Evolutionary conservation across 2,113 vertebrate genomes (phyloP), one percentile per base, ranked within the genome.

Genomic region (Mola mola): DNA sequence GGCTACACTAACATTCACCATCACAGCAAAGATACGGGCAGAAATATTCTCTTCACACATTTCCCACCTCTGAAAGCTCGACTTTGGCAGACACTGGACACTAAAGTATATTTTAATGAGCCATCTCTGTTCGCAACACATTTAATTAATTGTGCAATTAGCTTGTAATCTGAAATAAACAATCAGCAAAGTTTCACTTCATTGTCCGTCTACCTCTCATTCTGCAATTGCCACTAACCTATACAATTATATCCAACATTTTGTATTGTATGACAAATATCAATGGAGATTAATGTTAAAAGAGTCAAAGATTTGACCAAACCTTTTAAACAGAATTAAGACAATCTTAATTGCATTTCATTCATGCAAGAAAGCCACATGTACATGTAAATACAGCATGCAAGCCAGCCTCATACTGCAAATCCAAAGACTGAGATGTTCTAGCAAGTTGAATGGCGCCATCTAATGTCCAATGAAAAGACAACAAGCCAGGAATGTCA

Each of bases 391-490:
- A 20, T 29, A 66, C 26, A 62, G 5, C 61, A 60, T 49, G 67
- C 15, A 51, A 52, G 41, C 44, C 21, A 25, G 43, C 33, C 52
- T n/a, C 31, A 8, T n/a, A 5, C 28, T 29, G 28, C 6, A 29
- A 29, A 29, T 7, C 28, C 28, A 5, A 5, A 29, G 28, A 29
- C 6, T 9, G 28, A 34, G 24, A 40, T 60, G 31, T 82, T 68
- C 72, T 71, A 81, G 75, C 78, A 87, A 81, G 87, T 84, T 70
- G 79, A 83, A 86, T 89, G 89, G 88, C 88, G 84, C 89, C 89
- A 91, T 91, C 89, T 91, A 91, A 77, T 83, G 89, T 61, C 50
- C 48, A 43, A 20, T 12, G 11, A n/a, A 58, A 31, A 81, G 28
- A 86, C 51, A 4, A 15, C 81, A 76, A 64, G 34, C 25, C 5